Conservation (phyloP, 1,140 invertebrate species). For the Dolichoris vasculosae region DNA sequence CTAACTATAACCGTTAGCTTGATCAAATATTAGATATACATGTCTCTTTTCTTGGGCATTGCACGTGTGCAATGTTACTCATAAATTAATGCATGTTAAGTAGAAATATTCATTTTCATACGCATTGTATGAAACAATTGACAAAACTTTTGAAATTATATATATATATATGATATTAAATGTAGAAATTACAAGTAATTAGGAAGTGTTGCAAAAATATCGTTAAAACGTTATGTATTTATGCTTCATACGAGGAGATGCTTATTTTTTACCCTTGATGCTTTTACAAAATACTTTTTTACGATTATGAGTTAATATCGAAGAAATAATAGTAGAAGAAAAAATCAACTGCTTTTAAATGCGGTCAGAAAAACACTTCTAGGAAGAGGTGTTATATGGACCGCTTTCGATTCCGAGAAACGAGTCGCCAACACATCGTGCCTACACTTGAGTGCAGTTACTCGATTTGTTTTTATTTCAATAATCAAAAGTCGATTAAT, state of each 20-base stretch:
- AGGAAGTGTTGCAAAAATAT: no score
- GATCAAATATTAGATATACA: conserved; percentile 37
- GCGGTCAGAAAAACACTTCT: background rate
- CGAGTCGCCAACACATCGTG: background rate
- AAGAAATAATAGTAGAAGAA: no score
- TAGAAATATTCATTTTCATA: background rate
- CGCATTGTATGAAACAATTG: no score
- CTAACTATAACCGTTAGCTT: conserved; percentile 39
- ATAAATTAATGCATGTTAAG: background rate
- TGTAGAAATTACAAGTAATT: background rate
- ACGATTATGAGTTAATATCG: no score
- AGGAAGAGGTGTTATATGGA: background rate
- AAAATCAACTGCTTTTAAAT: background rate
- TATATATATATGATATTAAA: background rate
- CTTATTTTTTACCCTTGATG: no score
- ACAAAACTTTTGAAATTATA: background rate
- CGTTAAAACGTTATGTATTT: no score
- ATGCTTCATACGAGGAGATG: no score
- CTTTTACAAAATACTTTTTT: no score
- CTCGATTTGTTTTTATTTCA: background rate
- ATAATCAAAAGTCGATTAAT: background rate
- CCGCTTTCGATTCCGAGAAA: background rate
- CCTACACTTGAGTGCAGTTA: background rate
- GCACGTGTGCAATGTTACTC: background rate
- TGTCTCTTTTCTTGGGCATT: background rate